A percentile compares a stretch with the other conserved stretches of the same genome.
Conservation (phyloP, 1,140 invertebrate genomes). For the Sogatella furcifera region DNA sequence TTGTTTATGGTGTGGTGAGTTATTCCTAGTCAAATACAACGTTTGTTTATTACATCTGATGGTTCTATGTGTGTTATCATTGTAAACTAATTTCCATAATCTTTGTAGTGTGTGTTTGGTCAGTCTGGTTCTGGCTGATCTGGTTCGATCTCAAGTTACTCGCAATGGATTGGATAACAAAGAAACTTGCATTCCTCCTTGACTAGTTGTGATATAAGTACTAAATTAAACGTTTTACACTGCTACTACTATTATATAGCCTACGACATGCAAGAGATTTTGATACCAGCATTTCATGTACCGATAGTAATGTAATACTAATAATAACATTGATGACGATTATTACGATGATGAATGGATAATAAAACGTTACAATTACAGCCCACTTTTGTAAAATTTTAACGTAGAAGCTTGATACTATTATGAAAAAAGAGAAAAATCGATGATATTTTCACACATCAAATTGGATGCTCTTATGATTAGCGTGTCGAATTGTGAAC, state of each 20-base stretch:
- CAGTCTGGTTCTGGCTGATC: too few relatives aligned
- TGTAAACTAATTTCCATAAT: background rate
- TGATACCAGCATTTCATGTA: slow-evolving; percentile 26
- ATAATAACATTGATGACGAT: background rate
- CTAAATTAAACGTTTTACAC: slow-evolving; percentile 24
- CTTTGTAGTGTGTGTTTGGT: too few relatives aligned
- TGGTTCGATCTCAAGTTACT: too few relatives aligned
- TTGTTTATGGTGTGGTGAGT: slow-evolving; percentile 26
- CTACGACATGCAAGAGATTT: slow-evolving; percentile 22
- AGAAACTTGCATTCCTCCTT: slow-evolving; percentile 18
- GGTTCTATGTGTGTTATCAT: slow-evolving; percentile 20
- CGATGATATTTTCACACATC: slow-evolving; percentile 24
- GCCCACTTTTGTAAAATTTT: slow-evolving; percentile 20
- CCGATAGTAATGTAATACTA: background rate
- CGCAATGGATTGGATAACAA: background rate
- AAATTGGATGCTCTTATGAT: slow-evolving; percentile 17
- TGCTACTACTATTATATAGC: slow-evolving; percentile 21
- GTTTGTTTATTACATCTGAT: slow-evolving; percentile 1
- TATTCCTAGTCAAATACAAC: slow-evolving; percentile 26
- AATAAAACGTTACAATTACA: slow-evolving; percentile 4
- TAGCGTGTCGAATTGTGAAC: slow-evolving; percentile 23
- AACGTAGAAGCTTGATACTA: slow-evolving; percentile 21
- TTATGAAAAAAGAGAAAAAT: slow-evolving; percentile 20
- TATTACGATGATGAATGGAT: slow-evolving; percentile 9
- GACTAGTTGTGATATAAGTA: slow-evolving; percentile 26